These are phyloP conservation scores for Dorcus hopei DNA, from an alignment of 2,888 invertebrate species.

Conservation along the genomic window DNA sequence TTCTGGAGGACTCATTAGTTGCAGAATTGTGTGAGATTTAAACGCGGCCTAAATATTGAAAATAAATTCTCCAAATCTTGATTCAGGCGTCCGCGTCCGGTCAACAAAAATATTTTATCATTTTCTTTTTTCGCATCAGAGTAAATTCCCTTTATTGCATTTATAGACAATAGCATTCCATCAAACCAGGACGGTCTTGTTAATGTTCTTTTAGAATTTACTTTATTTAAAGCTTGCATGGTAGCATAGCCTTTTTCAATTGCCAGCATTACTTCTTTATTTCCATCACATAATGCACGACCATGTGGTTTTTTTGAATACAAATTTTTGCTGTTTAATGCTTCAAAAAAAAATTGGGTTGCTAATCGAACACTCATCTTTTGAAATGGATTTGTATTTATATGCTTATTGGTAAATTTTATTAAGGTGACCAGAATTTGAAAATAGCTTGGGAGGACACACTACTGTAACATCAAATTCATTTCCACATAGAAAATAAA, in stretches of 20 bases:
- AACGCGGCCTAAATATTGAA: constrained; percentile 13
- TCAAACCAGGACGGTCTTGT: constrained; percentile 18
- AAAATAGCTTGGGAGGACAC: no score
- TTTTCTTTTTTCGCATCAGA: background rate
- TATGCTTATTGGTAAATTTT: no score
- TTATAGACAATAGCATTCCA: constrained; percentile 14
- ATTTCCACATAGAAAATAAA: no score
- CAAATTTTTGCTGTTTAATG: constrained; percentile 16
- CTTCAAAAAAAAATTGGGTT: constrained; percentile 20
- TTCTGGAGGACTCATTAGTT: constrained; percentile 9
- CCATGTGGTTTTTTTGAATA: background rate
- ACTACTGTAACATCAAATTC: no score
- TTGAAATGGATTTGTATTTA: constrained; percentile 16
- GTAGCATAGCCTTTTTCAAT: background rate
- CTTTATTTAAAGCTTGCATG: background rate
- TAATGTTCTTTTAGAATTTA: background rate
- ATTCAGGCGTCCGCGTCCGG: constrained; percentile 10
- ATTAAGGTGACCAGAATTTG: no score
- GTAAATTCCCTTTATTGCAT: constrained; percentile 5
- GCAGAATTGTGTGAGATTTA: background rate
- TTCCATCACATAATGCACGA: background rate
- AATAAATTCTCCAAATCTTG: constrained; percentile 23
- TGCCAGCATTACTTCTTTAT: background rate
- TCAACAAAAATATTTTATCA: constrained; percentile 11
- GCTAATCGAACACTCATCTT: constrained; percentile 13